Conservation (phyloP, 1,140 invertebrate species). For the Babylonia areolata region DNA sequence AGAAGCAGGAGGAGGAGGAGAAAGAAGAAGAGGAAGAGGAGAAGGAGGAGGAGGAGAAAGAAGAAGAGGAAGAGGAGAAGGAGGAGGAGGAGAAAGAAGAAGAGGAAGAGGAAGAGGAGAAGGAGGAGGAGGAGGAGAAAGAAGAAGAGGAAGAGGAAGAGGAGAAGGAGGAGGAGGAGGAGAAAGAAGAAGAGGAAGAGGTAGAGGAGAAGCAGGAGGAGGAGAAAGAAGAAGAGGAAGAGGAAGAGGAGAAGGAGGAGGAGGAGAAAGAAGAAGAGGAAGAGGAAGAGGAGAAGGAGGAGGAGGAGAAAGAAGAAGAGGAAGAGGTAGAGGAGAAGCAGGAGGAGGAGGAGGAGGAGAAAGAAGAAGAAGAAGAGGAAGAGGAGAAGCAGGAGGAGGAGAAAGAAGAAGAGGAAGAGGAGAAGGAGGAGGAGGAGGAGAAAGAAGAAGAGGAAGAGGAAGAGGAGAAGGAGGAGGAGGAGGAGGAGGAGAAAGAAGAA, state of each 20-base stretch:
- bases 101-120: too few relatives aligned
- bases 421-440: neutral
- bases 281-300: neutral
- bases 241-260: neutral
- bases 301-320: neutral
- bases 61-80: neutral
- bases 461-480: neutral
- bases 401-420: neutral
- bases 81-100: neutral
- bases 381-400: neutral
- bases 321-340: neutral
- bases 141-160: slow-evolving; percentile 4
- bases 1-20: neutral
- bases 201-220: neutral
- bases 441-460: neutral
- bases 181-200: slow-evolving; percentile 24
- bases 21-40: neutral
- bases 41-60: neutral
- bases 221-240: neutral
- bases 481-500: neutral
- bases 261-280: neutral
- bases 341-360: neutral
- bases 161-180: neutral
- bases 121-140: neutral
- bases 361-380: neutral